Base-by-base conservation (phyloP, 2,113 vertebrate species). In the Oreochromis niloticus region DNA sequence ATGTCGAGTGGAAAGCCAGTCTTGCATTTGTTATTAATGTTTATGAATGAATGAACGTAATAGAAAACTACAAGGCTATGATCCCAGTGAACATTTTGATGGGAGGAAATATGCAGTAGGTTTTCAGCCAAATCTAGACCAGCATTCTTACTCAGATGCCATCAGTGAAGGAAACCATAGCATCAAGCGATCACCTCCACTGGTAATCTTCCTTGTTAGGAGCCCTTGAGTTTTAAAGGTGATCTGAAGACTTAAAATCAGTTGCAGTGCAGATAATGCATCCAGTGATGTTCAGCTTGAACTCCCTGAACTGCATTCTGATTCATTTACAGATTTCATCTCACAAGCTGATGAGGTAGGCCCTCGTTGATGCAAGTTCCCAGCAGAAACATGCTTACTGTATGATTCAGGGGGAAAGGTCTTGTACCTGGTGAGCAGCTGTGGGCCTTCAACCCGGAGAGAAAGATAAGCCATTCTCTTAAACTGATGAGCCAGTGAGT, bases 371-470 rank as follows among this genome's bases (percentile, higher is more conserved):
- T 55, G 52, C 30, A 61, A 34, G 59, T 34, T 61, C 59, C 9
- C 2, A 61, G 30, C 30, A 61, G 59, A 61, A 34, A 61, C 59
- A 34, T 11, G 59, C 16, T 61, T 0, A 61, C 59, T 34, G 59
- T 61, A 61, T 61, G 59, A 61, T 34, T 61, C 30, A 32, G 30
- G 9, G 30, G 34, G 16, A 34, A 61, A 61, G 30, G 30, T 34
- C 30, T 61, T 1, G 30, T 17, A 61, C 30, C 30, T 61, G 16
- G 30, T 9, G 5, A 61, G 59, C 59, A 34, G 30, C 7, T 61
- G 30, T 61, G 8, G 0, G 57, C 30, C 16, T 61, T 61, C 30
- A 19, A 0, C 30, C 57, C 0, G 0, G 5, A 32, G 57, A 61
- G 57, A 61, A 61, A 19, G 30, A 61, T 10, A 34, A 34, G 30